Conservation (phyloP, 2,113 vertebrate species). For the Progne subis region DNA sequence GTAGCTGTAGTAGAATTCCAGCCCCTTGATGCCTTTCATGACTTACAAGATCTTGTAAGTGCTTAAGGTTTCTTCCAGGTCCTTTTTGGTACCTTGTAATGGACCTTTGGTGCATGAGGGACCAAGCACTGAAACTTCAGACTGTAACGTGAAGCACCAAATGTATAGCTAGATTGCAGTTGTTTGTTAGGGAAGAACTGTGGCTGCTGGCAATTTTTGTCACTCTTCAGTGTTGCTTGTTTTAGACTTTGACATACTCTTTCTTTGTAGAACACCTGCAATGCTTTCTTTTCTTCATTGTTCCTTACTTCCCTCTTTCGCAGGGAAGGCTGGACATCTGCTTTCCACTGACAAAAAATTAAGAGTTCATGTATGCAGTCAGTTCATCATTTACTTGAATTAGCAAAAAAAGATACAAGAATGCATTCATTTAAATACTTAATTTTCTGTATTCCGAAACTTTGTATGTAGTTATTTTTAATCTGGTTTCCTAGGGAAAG, state of each 20-base stretch:
- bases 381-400: not conserved
- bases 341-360: not conserved
- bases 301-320: not conserved
- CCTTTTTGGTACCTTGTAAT: not conserved
- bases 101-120: not conserved
- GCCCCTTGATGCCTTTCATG: not conserved
- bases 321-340: not conserved
- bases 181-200: not conserved
- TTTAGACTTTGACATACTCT: not conserved
- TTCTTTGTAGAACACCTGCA: not conserved
- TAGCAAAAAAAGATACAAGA: not conserved
- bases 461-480: constrained; percentile 33
- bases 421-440: constrained; percentile 22
- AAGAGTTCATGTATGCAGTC: not conserved
- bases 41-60: not conserved
- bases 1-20: not conserved
- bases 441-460: not conserved
- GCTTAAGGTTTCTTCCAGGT: not conserved
- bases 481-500: constrained; percentile 27
- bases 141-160: not conserved
- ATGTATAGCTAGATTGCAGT: not conserved
- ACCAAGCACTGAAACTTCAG: not conserved
- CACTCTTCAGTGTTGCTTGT: not conserved
- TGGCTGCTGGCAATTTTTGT: not conserved
- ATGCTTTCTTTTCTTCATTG: not conserved